These are phyloP conservation scores for Habroteleia sp. DNA, from an alignment of 2,888 invertebrate genomes.

Conservation along the genomic window DNA sequence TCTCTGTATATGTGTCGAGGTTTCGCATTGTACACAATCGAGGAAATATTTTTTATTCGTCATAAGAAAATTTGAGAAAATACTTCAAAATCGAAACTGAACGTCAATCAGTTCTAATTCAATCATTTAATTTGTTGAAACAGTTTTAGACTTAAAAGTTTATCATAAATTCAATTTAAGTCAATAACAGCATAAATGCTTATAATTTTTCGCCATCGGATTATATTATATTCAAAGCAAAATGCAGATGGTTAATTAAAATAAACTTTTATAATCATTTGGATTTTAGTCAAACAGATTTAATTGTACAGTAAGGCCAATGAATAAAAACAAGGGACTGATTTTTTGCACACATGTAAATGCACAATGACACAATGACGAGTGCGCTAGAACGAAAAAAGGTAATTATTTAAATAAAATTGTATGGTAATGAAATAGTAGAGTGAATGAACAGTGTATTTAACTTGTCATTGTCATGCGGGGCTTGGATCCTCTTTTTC, in stretches of 20 bases:
- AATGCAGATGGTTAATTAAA: constrained; percentile 9
- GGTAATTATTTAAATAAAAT: constrained; percentile 21
- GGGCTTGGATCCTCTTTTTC: constrained; percentile 19
- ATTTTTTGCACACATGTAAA: constrained; percentile 11
- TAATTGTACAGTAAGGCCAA: not conserved
- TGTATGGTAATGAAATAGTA: constrained; percentile 16
- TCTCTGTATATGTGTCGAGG: too few species aligned
- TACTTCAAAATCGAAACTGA: too few species aligned
- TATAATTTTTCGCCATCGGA: too few species aligned
- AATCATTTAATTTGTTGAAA: too few species aligned
- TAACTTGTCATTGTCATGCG: constrained; percentile 48
- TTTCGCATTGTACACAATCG: too few species aligned
- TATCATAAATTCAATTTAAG: too few species aligned
- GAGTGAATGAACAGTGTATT: constrained; percentile 27
- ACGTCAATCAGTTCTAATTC: too few species aligned
- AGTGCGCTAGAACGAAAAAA: constrained; percentile 11
- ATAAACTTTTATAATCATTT: constrained; percentile 8
- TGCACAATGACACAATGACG: constrained; percentile 10
- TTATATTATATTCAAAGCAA: too few species aligned
- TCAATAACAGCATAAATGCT: too few species aligned
- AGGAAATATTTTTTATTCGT: too few species aligned
- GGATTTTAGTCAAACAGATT: constrained; percentile 3
- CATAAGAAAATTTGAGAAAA: too few species aligned
- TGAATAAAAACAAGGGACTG: not conserved
- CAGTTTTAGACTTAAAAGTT: too few species aligned